A percentile compares a stretch with the other conserved stretches of the same genome.
phyloP scores from a whole-genome alignment of 1,140 invertebrate genomes.

The Zaprionus taronus region DNA sequence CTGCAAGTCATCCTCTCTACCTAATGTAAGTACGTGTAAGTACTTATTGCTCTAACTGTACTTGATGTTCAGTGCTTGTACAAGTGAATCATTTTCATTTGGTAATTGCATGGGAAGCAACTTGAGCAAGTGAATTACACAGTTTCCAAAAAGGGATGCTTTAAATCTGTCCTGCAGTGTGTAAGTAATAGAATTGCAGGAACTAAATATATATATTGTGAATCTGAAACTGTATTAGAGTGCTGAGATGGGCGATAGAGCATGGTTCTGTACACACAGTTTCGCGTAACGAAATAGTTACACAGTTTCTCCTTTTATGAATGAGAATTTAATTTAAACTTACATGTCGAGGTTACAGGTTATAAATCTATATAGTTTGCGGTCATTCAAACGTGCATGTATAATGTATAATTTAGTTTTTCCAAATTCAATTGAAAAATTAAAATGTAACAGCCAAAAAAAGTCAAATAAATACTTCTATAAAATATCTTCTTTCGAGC shows the following conservation, averaged over 20 bases:
- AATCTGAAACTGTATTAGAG: background rate
- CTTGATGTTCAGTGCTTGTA: conserved; percentile 3
- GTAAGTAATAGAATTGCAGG: background rate
- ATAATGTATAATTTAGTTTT: too few relatives aligned
- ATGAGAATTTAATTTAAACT: too few relatives aligned
- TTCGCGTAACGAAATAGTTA: too few relatives aligned
- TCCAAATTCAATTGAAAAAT: too few relatives aligned
- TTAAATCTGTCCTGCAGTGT: background rate
- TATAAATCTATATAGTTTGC: too few relatives aligned
- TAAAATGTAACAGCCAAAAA: too few relatives aligned
- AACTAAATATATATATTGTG: background rate
- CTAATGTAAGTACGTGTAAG: conserved; percentile 17
- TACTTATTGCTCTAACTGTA: conserved; percentile 17
- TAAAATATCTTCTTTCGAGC: too few relatives aligned
- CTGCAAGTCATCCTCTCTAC: conserved; percentile 16
- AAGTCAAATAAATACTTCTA: too few relatives aligned
- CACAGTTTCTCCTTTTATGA: too few relatives aligned
- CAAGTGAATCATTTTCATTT: conserved; percentile 22
- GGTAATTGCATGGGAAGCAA: conserved; percentile 6
- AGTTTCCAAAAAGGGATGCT: background rate
- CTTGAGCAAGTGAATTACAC: background rate
- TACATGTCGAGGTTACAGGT: too few relatives aligned
- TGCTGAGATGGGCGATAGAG: background rate
- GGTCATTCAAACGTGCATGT: too few relatives aligned
- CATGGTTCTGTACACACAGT: background rate